Conservation (phyloP, 2,113 vertebrate species). For the Neogobius melanostomus region DNA sequence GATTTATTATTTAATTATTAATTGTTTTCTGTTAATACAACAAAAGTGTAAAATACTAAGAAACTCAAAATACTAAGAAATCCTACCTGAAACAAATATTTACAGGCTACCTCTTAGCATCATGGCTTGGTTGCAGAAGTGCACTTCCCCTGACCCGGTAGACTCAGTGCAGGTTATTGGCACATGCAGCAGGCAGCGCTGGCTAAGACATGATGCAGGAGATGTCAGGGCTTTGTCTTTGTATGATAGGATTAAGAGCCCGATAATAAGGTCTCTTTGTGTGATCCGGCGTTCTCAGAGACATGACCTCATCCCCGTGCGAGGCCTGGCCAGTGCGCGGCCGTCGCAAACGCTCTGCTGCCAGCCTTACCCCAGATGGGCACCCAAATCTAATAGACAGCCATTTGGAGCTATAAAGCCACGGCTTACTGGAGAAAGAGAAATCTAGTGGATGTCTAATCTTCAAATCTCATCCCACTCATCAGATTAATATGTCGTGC, state of each 20-base stretch:
- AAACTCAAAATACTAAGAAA: no score
- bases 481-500: slow-evolving; percentile 63
- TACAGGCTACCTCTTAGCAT: not conserved
- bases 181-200: slow-evolving; percentile 27
- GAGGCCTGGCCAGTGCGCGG: slow-evolving; percentile 61
- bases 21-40: no score
- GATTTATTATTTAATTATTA: no score
- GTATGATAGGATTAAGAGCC: slow-evolving; percentile 68
- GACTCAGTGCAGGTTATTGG: slow-evolving; percentile 23
- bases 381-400: slow-evolving; percentile 75
- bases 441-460: slow-evolving; percentile 61
- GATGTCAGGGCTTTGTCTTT: slow-evolving; percentile 61
- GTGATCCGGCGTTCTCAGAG: slow-evolving; percentile 69
- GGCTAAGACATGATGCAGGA: slow-evolving; percentile 46
- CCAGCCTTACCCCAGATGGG: slow-evolving; percentile 72
- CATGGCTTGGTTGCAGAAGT: not conserved
- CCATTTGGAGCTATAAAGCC: slow-evolving; percentile 71
- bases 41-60: no score
- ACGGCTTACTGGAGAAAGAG: slow-evolving; percentile 62
- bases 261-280: slow-evolving; percentile 72
- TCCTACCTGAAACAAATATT: not conserved
- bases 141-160: slow-evolving; percentile 15
- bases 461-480: slow-evolving; percentile 60
- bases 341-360: slow-evolving; percentile 64
- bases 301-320: slow-evolving; percentile 78